Conservation (phyloP, 2,113 vertebrate species). For the Helogale parvula region DNA sequence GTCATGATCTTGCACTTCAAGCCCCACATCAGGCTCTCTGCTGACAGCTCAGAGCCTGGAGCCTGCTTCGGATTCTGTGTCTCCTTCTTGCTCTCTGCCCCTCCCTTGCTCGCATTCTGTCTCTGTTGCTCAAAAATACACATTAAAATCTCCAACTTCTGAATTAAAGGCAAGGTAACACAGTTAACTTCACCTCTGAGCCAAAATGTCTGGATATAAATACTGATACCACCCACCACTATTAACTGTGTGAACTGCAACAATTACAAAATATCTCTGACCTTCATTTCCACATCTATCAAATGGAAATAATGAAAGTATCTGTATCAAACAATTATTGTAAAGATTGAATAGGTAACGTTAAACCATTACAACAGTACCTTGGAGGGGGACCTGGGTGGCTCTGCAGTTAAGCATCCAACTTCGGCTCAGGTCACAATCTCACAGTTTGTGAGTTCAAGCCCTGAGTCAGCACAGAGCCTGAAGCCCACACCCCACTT, state of each 20-base stretch:
- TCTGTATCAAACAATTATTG: background rate
- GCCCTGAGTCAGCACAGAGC: no score
- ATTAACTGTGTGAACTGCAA: background rate
- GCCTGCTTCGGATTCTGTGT: no score
- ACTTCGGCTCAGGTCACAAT: no score
- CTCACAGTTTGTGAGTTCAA: no score
- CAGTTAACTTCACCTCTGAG: background rate
- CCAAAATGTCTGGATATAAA: background rate
- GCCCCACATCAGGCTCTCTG: no score
- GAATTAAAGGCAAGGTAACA: background rate
- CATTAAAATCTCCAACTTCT: background rate
- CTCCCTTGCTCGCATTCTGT: no score
- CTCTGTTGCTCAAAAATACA: no score
- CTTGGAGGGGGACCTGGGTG: background rate
- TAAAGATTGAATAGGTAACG: background rate
- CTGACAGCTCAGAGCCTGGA: no score
- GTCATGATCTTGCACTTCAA: no score
- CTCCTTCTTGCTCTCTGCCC: no score
- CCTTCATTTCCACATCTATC: background rate
- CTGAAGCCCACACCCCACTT: no score
- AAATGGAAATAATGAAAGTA: background rate
- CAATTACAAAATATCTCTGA: background rate
- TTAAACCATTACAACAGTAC: background rate
- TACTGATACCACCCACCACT: background rate
- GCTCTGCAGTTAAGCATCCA: no score